A percentile compares a stretch with the other conserved stretches of the same genome.
Evolutionary conservation across 1,140 invertebrate genomes (phyloP).

Genomic region (Drosophila mojavensis): DNA sequence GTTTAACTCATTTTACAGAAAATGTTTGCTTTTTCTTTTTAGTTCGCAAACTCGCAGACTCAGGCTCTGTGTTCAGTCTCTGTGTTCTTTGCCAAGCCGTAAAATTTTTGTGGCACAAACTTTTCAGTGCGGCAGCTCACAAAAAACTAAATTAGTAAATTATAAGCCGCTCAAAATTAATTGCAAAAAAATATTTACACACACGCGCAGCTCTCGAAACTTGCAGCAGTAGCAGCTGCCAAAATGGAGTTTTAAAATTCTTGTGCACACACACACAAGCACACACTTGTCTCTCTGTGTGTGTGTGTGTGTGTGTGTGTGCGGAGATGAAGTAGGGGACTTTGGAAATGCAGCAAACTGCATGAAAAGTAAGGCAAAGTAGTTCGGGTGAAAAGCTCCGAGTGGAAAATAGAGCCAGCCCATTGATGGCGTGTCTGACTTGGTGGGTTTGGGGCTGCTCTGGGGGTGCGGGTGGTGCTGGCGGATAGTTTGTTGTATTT

Average conservation of each 20-base stretch:
- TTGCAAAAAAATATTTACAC: constrained; percentile 83
- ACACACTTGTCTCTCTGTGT: constrained; percentile 2
- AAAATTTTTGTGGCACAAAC: constrained; percentile 62
- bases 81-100: constrained; percentile 34
- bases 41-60: not conserved
- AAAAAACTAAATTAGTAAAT: constrained; percentile 80
- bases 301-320: not conserved
- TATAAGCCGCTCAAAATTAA: constrained; percentile 83
- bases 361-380: constrained; percentile 52
- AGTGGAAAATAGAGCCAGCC: constrained; percentile 11
- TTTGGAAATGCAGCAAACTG: constrained; percentile 48
- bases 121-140: constrained; percentile 43
- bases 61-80: not conserved
- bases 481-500: constrained; percentile 78
- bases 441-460: not conserved
- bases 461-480: not conserved
- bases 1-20: constrained; percentile 34
- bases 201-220: constrained; percentile 67
- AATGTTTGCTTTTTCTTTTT: constrained; percentile 11
- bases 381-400: constrained; percentile 9
- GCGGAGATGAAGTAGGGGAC: not conserved
- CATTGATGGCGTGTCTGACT: constrained; percentile 17
- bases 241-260: constrained; percentile 81
- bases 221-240: constrained; percentile 53
- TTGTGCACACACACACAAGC: constrained; percentile 46